phyloP scores from a whole-genome alignment of 2,888 invertebrate genomes.

The Anorthoa munda region DNA sequence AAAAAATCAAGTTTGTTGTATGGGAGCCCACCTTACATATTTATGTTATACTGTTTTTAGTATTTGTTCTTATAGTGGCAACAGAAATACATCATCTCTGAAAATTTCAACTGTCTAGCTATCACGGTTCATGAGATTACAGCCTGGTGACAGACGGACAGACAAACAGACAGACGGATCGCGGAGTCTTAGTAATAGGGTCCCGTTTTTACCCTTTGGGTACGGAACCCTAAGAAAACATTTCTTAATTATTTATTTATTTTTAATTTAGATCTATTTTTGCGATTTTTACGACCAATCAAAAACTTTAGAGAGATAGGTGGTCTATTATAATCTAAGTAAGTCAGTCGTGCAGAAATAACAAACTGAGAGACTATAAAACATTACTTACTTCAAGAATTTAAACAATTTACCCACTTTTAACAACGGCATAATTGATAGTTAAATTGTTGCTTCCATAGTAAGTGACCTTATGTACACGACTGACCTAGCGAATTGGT shows the following conservation, averaged over 20 bases:
- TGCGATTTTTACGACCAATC: slow-evolving; percentile 50
- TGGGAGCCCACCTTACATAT: no score
- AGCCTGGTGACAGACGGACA: no score
- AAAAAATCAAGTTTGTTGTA: no score
- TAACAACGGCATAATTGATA: slow-evolving; percentile 13
- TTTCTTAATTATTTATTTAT: background rate
- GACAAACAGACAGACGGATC: no score
- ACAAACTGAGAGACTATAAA: slow-evolving; percentile 4
- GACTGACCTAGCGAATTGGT: slow-evolving; percentile 26
- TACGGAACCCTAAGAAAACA: no score
- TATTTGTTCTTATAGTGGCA: no score
- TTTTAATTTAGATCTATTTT: slow-evolving; percentile 6
- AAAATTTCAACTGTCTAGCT: no score
- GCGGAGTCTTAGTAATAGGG: no score
- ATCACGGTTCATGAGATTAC: no score
- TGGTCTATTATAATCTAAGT: slow-evolving; percentile 11
- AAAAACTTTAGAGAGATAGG: background rate
- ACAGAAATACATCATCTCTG: no score
- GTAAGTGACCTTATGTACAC: slow-evolving; percentile 9
- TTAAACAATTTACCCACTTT: slow-evolving; percentile 16
- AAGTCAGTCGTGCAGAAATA: slow-evolving; percentile 51
- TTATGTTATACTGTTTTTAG: no score
- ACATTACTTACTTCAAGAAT: background rate
- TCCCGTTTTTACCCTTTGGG: no score
- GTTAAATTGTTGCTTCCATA: slow-evolving; percentile 17